Evolutionary conservation across 2,797 vertebrate genomes (phyloP).

Genomic region (Macroramphosus scolopax): DNA sequence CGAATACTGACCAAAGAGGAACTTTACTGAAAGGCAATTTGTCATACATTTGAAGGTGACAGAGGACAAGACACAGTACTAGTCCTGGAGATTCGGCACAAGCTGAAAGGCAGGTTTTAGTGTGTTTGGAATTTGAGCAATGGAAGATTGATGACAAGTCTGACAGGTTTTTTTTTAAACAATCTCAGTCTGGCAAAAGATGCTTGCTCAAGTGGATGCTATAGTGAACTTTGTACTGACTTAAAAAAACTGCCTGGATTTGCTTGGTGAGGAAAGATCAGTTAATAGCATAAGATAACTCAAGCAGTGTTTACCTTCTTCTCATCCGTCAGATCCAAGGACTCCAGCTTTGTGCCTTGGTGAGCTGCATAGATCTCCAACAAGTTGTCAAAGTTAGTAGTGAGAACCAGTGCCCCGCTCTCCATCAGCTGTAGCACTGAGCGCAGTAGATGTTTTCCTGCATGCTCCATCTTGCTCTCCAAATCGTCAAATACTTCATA

Average conservation of each 20-base stretch:
- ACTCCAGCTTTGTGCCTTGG: conserved; percentile 92
- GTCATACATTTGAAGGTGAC: no score
- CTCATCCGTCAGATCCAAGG: conserved; percentile 93
- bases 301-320: conserved; percentile 83
- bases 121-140: background rate
- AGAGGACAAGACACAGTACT: no score
- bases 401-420: conserved; percentile 90
- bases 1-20: conserved; percentile 4
- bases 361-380: conserved; percentile 92
- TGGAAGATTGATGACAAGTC: no score
- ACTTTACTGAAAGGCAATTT: conserved; percentile 4
- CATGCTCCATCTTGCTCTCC: conserved; percentile 95
- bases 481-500: conserved; percentile 95
- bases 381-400: conserved; percentile 96
- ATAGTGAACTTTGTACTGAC: conserved; percentile 44
- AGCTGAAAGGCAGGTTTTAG: background rate
- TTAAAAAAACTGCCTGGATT: conserved; percentile 21
- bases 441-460: conserved; percentile 90
- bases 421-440: conserved; percentile 95
- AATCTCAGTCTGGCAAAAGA: no score
- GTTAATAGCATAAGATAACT: conserved; percentile 16
- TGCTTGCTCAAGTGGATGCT: conserved; percentile 1
- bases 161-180: no score
- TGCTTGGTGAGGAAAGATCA: conserved; percentile 15
- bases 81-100: no score